A percentile compares a stretch with the other conserved stretches of the same genome.
Conservation (phyloP, 2,888 invertebrate genomes). For the Tyria jacobaeae region DNA sequence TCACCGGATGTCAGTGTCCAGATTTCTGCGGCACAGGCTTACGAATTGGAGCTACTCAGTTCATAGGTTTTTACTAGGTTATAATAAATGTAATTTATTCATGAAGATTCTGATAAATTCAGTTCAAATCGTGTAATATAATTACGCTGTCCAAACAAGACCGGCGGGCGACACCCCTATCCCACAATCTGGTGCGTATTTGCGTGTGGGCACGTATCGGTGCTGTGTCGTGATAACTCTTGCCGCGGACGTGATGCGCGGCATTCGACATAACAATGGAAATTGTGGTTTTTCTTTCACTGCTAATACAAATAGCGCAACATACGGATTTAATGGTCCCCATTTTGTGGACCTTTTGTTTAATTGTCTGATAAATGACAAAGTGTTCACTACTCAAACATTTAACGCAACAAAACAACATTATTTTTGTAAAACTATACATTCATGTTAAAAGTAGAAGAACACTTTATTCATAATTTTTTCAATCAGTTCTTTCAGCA, state of each 20-base stretch:
- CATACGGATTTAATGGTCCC: conserved; percentile 31
- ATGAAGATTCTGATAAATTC: too few species aligned
- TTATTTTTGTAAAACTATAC: not conserved
- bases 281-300: conserved; percentile 33
- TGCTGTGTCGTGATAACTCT: not conserved
- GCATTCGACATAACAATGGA: conserved; percentile 26
- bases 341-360: conserved; percentile 16
- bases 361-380: conserved; percentile 6
- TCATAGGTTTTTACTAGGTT: too few species aligned
- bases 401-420: not conserved
- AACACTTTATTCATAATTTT: too few species aligned
- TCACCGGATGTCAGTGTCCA: not conserved
- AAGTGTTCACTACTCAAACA: not conserved
- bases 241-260: conserved; percentile 9
- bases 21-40: not conserved
- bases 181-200: not conserved
- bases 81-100: too few species aligned
- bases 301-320: conserved; percentile 31
- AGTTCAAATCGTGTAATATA: not conserved
- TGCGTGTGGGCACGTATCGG: conserved; percentile 1
- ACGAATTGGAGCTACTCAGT: not conserved
- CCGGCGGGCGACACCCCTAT: not conserved
- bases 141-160: not conserved
- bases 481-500: too few species aligned
- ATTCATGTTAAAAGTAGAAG: not conserved